These are phyloP conservation scores for Aricia artaxerxes DNA, from an alignment of 2,888 invertebrate species.

Conservation along the genomic window DNA sequence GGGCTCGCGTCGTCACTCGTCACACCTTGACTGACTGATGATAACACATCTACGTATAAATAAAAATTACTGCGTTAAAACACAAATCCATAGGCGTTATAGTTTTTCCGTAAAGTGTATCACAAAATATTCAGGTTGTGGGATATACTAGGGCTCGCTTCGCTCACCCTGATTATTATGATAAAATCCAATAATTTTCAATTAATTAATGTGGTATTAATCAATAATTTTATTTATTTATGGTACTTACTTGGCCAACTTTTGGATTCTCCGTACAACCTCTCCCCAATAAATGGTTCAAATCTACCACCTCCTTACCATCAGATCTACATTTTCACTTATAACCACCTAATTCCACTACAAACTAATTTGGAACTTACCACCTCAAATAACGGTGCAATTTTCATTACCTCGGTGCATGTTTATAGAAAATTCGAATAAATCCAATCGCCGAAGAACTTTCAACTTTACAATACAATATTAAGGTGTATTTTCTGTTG, in stretches of 20 bases:
- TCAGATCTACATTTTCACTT: constrained; percentile 37
- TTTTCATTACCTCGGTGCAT: constrained; percentile 40
- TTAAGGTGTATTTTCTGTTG: constrained; percentile 42
- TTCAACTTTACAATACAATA: constrained; percentile 20
- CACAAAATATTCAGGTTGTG: too few species aligned
- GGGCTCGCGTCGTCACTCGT: too few species aligned
- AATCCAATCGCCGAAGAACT: background rate
- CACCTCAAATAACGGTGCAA: constrained; percentile 44
- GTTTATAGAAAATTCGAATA: constrained; percentile 35
- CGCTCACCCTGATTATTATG: too few species aligned
- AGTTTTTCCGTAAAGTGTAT: too few species aligned
- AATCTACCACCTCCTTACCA: background rate
- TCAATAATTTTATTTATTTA: too few species aligned
- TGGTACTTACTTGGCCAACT: background rate
- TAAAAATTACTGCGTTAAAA: too few species aligned
- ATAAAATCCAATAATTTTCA: too few species aligned
- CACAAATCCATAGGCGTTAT: too few species aligned
- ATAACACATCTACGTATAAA: too few species aligned
- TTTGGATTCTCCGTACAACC: background rate
- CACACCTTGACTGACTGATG: too few species aligned
- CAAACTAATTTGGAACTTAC: constrained; percentile 46
- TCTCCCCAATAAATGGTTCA: background rate
- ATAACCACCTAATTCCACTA: constrained; percentile 28
- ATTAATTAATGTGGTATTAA: too few species aligned
- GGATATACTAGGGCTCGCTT: too few species aligned